A percentile compares a stretch with the other conserved stretches of the same genome.
phyloP scores from a whole-genome alignment of 1,140 invertebrate species.

The Wiebesia pumilae region DNA sequence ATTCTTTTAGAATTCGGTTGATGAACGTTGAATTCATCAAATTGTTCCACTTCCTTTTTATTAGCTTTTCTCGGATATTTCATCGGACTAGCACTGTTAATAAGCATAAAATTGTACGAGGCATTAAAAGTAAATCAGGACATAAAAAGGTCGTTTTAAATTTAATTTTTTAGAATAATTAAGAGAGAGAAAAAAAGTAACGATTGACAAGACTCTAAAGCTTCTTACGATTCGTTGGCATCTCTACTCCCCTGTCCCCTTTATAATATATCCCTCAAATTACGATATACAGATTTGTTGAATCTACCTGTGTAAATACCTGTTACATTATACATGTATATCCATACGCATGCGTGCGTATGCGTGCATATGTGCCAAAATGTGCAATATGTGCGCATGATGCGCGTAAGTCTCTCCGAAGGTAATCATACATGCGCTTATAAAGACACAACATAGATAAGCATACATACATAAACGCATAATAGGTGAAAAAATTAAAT shows the following conservation, averaged over 20 bases:
- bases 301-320: constrained; percentile 41
- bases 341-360: not conserved
- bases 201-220: not conserved
- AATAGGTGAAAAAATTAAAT: constrained; percentile 57
- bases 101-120: too few species aligned
- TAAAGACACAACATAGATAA: constrained; percentile 2
- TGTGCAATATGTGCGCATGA: not conserved
- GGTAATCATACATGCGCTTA: not conserved
- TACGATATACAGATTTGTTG: constrained; percentile 29
- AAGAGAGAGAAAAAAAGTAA: not conserved
- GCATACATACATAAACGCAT: constrained; percentile 51
- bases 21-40: too few species aligned
- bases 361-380: not conserved
- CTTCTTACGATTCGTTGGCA: not conserved
- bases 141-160: too few species aligned
- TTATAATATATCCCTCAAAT: not conserved
- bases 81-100: too few species aligned
- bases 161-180: too few species aligned
- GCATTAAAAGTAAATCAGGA: too few species aligned
- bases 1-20: too few species aligned
- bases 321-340: constrained; percentile 23
- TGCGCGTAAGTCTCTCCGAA: constrained; percentile 25
- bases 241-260: not conserved
- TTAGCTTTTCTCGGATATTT: too few species aligned
- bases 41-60: too few species aligned